phyloP scores from a whole-genome alignment of 2,888 invertebrate genomes.

The Tetragonisca angustula region DNA sequence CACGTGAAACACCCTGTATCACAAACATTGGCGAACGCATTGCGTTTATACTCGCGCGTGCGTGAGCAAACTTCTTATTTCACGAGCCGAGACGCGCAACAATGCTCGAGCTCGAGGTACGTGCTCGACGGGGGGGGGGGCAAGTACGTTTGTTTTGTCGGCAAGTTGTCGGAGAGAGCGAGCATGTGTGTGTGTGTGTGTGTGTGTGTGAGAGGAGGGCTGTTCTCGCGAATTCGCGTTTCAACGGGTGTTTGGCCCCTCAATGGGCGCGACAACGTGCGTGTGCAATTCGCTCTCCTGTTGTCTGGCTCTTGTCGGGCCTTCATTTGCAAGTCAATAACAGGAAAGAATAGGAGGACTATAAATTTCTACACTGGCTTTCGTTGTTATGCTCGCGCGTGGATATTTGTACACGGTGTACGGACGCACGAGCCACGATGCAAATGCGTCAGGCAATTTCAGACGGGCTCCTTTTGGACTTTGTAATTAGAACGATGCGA shows the following conservation, averaged over 20 bases:
- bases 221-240: background rate
- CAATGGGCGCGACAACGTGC: constrained; percentile 19
- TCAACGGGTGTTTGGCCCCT: constrained; percentile 13
- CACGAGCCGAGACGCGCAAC: constrained; percentile 1
- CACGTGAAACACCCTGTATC: background rate
- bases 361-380: background rate
- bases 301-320: constrained; percentile 14
- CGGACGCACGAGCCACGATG: background rate
- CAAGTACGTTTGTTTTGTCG: constrained; percentile 9
- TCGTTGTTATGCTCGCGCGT: background rate
- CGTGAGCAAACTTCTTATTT: constrained; percentile 32
- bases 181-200: background rate
- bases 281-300: constrained; percentile 4
- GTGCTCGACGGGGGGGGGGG: constrained; percentile 7
- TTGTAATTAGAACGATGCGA: background rate
- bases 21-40: background rate
- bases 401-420: background rate
- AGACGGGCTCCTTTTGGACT: background rate
- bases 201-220: background rate
- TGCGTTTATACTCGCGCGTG: constrained; percentile 21
- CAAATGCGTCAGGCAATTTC: background rate
- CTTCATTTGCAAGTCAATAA: constrained; percentile 29
- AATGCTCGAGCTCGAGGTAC: constrained; percentile 23
- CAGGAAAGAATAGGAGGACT: constrained; percentile 5
- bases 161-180: background rate